Evolutionary conservation across 2,888 invertebrate species (phyloP), one percentile per base, ranked within the genome.

Genomic region (Heteromyza rotundicornis): DNA sequence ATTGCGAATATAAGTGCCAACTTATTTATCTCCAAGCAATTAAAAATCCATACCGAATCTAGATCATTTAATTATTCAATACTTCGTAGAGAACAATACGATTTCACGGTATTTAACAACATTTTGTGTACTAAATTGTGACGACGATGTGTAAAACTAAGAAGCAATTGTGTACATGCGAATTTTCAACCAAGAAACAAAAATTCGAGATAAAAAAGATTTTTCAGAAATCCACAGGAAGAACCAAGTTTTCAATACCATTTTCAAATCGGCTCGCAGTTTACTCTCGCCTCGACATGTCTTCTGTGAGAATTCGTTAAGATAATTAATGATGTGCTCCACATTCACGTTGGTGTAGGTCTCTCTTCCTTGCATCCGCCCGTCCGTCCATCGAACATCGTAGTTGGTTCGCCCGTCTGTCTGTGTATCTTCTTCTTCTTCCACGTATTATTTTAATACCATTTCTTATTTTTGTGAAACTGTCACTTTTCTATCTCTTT

Each of bases 241-340:
- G 75, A 71, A 64, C 64, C 59, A 47, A 67, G 62, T 75, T 73
- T 72, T 72, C 75, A 72, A 75, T 71, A 72, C 70, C 59, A 68
- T 71, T 69, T 69, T 69, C 70, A 71, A 72, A 71, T 69, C 74
- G 68, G 66, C 51, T 66, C 64, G 63, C 57, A 54, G 24, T 40
- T 54, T 63, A 60, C 58, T 16, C 7, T 53, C 49, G 36, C 49
- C 35, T 62, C 67, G 68, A 66, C 70, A 66, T 62, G 66, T 72
- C 70, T n/a, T n/a, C n/a, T 61, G 51, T 62, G 62, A 64, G 62
- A 68, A 62, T 60, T 64, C 54, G 64, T 68, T 69, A 66, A 70
- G 71, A 80, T 81, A 80, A 81, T 81, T 81, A 81, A 81, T 81
- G 80, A 81, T 81, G 67, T 78, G 78, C 79, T 76, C 80, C 75